phyloP scores from a whole-genome alignment of 92 coral and sea anemone genomes.

The Phenganax subtilis region DNA sequence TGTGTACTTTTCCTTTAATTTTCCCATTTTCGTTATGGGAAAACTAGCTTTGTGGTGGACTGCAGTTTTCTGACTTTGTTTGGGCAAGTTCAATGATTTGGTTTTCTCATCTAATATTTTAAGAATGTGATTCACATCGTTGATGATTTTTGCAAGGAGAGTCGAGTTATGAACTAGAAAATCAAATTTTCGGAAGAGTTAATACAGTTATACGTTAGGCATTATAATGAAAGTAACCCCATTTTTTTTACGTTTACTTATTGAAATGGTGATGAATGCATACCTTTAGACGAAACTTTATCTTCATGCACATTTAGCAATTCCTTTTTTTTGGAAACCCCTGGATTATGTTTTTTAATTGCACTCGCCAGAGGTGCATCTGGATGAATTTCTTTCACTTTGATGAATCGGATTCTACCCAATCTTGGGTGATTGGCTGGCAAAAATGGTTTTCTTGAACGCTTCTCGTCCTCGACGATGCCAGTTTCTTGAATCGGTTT shows the following conservation, averaged over 20 bases:
- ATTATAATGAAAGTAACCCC: too few relatives aligned
- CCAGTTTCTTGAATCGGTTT: too few relatives aligned
- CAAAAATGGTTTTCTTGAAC: too few relatives aligned
- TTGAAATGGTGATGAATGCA: constrained; percentile 7
- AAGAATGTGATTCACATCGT: constrained; percentile 35
- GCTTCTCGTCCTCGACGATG: too few relatives aligned
- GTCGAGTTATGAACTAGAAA: constrained; percentile 11
- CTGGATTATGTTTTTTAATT: not conserved
- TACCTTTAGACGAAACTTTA: constrained; percentile 3
- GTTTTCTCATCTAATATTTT: constrained; percentile 24
- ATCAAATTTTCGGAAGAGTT: not conserved
- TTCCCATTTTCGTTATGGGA: not conserved
- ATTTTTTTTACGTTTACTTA: not conserved
- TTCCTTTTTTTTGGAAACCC: not conserved
- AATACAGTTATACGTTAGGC: not conserved
- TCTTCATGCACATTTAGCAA: not conserved
- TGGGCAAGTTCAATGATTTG: not conserved
- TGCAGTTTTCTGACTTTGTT: not conserved
- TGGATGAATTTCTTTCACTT: constrained; percentile 38
- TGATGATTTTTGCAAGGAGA: constrained; percentile 18
- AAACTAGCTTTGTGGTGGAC: not conserved
- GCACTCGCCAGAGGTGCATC: constrained; percentile 29
- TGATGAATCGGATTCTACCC: constrained; percentile 19
- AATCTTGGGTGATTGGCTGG: not conserved
- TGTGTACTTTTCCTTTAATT: not conserved